Conservation (phyloP, 2,888 invertebrate species). For the Asteroscopus sphinx region DNA sequence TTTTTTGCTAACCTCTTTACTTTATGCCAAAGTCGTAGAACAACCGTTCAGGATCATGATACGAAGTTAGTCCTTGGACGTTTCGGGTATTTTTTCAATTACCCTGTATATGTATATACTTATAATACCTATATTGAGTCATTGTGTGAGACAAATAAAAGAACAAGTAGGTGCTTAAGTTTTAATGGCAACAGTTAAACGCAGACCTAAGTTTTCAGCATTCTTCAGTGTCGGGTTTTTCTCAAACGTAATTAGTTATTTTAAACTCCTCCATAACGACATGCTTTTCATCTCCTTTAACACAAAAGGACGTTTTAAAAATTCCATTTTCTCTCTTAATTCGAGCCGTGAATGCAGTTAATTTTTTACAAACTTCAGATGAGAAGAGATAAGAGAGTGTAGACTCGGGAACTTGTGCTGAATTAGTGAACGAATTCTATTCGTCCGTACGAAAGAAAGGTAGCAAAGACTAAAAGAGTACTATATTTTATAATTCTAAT, state of each 20-base stretch:
- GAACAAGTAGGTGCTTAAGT: slow-evolving; percentile 51
- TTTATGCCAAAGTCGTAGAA: no score
- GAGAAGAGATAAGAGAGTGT: slow-evolving; percentile 27
- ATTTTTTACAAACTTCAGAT: slow-evolving; percentile 41
- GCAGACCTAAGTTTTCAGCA: slow-evolving; percentile 67
- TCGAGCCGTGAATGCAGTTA: slow-evolving; percentile 52
- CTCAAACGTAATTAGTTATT: slow-evolving; percentile 74
- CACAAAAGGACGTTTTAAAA: slow-evolving; percentile 71
- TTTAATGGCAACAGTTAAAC: slow-evolving; percentile 69
- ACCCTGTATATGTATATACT: no score
- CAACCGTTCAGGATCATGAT: no score
- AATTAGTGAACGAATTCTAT: slow-evolving; percentile 32
- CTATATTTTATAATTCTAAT: no score
- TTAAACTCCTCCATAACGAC: slow-evolving; percentile 72
- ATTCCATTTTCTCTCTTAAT: slow-evolving; percentile 67
- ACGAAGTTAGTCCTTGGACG: no score
- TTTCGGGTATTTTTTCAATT: no score
- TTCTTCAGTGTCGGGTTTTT: slow-evolving; percentile 64
- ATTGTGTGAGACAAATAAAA: slow-evolving; percentile 25
- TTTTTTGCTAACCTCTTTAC: no score
- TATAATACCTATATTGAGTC: not conserved
- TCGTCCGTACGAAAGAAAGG: slow-evolving; percentile 7
- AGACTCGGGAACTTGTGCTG: slow-evolving; percentile 17
- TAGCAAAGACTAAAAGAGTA: no score
- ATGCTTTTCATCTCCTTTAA: slow-evolving; percentile 69